Percentiles rank a stretch among this genome's conserved stretches.
These are phyloP conservation scores for Tridacna crocea DNA, from an alignment of 2,888 invertebrate genomes.

Conservation along the genomic window DNA sequence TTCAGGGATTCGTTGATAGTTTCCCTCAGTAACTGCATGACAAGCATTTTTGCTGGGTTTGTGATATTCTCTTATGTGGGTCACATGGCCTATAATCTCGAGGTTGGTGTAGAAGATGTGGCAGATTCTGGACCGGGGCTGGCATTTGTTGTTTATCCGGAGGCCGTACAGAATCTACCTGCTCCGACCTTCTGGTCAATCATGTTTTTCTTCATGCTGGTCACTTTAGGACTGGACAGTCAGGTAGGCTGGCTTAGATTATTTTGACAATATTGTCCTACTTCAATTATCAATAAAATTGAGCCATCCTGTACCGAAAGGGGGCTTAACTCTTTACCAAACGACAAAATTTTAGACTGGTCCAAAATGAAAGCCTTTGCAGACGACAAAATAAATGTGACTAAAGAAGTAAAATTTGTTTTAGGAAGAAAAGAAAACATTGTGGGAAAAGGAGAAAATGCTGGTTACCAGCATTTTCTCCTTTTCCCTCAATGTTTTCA, in stretches of 20 bases:
- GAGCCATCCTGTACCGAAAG: too few species aligned
- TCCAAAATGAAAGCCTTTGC: too few species aligned
- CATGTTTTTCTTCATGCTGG: constrained; percentile 78
- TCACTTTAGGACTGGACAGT: constrained; percentile 77
- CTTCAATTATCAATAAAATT: too few species aligned
- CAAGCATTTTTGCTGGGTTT: constrained; percentile 82
- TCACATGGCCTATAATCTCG: constrained; percentile 78
- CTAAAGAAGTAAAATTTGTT: too few species aligned
- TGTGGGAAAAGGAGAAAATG: too few species aligned
- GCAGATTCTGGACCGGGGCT: constrained; percentile 75
- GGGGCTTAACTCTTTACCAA: too few species aligned
- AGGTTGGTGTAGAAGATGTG: constrained; percentile 76
- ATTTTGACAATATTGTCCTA: too few species aligned
- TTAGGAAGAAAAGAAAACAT: too few species aligned
- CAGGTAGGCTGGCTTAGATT: constrained; percentile 63
- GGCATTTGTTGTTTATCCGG: constrained; percentile 78
- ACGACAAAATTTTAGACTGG: too few species aligned
- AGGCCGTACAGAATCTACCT: constrained; percentile 74
- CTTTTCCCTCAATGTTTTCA: too few species aligned
- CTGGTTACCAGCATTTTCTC: too few species aligned
- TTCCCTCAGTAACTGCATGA: constrained; percentile 76
- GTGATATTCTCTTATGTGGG: constrained; percentile 83
- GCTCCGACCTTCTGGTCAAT: constrained; percentile 75
- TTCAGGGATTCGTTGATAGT: constrained; percentile 80
- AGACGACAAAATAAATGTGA: too few species aligned